Evolutionary conservation across 2,888 invertebrate species (phyloP).

Genomic region (Drosophila multiciliata): DNA sequence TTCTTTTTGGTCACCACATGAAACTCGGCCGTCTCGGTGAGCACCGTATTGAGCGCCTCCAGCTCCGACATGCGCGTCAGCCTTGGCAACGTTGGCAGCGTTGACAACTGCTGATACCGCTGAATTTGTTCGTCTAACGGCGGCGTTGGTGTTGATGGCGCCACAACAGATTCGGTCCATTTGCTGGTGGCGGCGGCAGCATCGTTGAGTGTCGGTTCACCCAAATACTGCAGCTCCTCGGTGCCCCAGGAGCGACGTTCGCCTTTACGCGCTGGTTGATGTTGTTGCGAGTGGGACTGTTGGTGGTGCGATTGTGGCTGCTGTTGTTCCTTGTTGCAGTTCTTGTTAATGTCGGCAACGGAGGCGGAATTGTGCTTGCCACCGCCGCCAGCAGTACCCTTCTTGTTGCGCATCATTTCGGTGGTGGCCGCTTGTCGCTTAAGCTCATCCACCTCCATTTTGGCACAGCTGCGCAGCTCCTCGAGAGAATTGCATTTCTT

Average conservation of each 20-base stretch:
- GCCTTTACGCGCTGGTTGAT: slow-evolving; percentile 64
- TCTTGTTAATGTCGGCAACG: slow-evolving; percentile 79
- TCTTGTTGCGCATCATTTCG: slow-evolving; percentile 81
- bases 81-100: slow-evolving; percentile 41
- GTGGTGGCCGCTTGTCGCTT: slow-evolving; percentile 81
- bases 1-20: slow-evolving; percentile 93
- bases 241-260: slow-evolving; percentile 90
- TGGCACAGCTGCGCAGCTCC: slow-evolving; percentile 90
- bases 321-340: slow-evolving; percentile 59
- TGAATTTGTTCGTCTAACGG: slow-evolving; percentile 13
- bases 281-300: slow-evolving; percentile 4
- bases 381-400: slow-evolving; percentile 17
- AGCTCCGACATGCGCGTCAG: slow-evolving; percentile 76
- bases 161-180: slow-evolving; percentile 25
- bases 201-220: slow-evolving; percentile 51
- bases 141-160: slow-evolving; percentile 26
- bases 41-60: slow-evolving; percentile 82
- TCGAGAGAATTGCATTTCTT: slow-evolving; percentile 92
- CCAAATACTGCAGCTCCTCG: slow-evolving; percentile 87
- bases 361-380: slow-evolving; percentile 78
- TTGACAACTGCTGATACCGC: not conserved
- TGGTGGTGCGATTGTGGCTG: slow-evolving; percentile 30
- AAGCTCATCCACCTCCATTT: slow-evolving; percentile 89
- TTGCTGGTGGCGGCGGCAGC: slow-evolving; percentile 5
- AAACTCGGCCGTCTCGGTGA: slow-evolving; percentile 89